Base-by-base conservation (phyloP, 2,888 invertebrate species). In the Aphidius colemani region DNA sequence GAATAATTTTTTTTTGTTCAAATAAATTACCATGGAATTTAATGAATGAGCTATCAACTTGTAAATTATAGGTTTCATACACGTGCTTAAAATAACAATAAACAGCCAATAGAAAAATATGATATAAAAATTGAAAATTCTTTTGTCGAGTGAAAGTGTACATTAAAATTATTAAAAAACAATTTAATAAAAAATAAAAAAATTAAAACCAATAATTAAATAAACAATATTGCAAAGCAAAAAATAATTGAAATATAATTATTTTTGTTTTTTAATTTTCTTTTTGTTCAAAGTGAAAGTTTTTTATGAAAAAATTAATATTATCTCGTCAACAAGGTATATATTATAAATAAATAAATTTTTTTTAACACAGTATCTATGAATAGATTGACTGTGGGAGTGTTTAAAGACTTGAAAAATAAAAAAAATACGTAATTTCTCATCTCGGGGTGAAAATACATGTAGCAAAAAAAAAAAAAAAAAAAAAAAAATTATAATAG, bases 381-480 rank as follows among this genome's bases (percentile, higher is more conserved):
- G n/a, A n/a, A n/a, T 18, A 18, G 13, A 18, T 18, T 18, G 2
- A 18, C 13, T 18, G 13, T 18, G 13, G 13, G 13, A 18, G 13
- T 18, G 13, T 18, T 18, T 18, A 18, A 18, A 18, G 13, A 18
- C 2, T 18, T 18, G 13, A 18, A 18, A 18, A 18, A 18, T 2
- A 18, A 18, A 18, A 18, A 13, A n/a, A n/a, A n/a, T n/a, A n/a
- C 2, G 13, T 13, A 13, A 13, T 13, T 13, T 13, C 13, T 13
- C 13, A 13, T 13, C 13, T 43, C 10, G 2, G 10, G 30, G 49
- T 48, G 13, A 40, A 64, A 57, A 65, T 70, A 67, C 62, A 65
- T 58, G n/a, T n/a, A n/a, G n/a, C n/a, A 57, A 61, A 63, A 9
- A 46, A 53, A 50, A 53, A 53, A 45, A 53, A 63, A 59, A 61